Base-by-base conservation (phyloP, 1,140 invertebrate species). In the Patella vulgata region DNA sequence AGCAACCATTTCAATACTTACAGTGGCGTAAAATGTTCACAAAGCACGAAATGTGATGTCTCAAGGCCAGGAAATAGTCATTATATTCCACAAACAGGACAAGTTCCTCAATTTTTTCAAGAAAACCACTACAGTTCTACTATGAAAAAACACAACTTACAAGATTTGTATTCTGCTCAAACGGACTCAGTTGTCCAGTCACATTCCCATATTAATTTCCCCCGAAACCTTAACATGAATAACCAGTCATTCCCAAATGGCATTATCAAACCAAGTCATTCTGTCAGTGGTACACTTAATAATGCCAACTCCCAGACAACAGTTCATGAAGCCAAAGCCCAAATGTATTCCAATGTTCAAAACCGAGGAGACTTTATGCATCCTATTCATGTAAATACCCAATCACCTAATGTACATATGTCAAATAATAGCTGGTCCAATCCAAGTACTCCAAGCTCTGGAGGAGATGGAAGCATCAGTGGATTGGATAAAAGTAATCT, bases 391-490 rank as follows among this genome's bases (percentile, higher is more conserved):
- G 52, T 54, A 4, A 54, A 54, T 54, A 54, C 52, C 8, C 52
- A 54, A 40, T 36, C 28, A 21, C 52, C 28, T 12, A 14, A 23
- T 21, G 40, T 23, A 36, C 21, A 33, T 17, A 30, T 39, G 36
- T 43, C 27, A 42, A 58, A 33, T 51, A 48, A 58, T 39, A 58
- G 44, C 50, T 54, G 55, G 62, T 58, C 55, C 3, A 28, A 25
- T 12, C 54, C 62, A 23, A 64, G 62, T 50, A 64, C 62, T 0
- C 55, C 55, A 17, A 64, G 62, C 30, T 64, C 62, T 42, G 47
- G 55, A 30, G 39, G 31, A n/a, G 62, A 56, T 4, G 48, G 51
- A 21, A 53, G 48, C 33, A 30, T 33, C 39, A 59, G 31, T 33
- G 33, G 23, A 14, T 31, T 44, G 19, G 48, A 28, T 9, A 19